Evolutionary conservation across 2,113 vertebrate genomes (phyloP).

Genomic region (Dromiciops gliroides): DNA sequence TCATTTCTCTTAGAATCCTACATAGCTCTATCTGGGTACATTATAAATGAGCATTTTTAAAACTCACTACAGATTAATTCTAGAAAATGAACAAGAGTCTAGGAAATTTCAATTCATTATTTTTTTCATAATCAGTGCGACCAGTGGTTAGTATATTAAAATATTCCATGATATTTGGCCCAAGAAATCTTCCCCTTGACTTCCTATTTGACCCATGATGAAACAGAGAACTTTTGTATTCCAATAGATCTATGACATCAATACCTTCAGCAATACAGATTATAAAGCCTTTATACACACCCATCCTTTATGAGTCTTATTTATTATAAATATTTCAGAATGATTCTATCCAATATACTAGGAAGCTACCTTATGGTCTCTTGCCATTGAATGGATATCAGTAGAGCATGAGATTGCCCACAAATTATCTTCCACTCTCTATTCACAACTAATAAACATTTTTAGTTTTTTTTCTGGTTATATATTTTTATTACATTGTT

Average conservation of each 20-base stretch:
- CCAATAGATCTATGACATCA: background rate
- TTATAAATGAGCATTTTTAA: conserved; percentile 6
- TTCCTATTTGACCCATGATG: background rate
- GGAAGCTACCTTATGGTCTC: background rate
- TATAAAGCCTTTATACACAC: background rate
- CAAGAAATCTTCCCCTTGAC: background rate
- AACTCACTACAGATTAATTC: background rate
- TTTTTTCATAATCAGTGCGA: background rate
- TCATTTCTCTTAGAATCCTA: conserved; percentile 42
- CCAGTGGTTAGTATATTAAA: background rate
- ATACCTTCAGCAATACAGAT: background rate
- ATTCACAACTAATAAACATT: background rate
- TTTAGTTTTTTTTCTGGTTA: background rate
- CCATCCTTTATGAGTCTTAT: background rate
- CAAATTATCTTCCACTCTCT: background rate
- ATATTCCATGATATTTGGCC: background rate
- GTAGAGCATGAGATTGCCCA: background rate
- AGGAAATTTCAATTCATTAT: background rate
- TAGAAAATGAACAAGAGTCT: conserved; percentile 11
- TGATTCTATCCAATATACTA: background rate
- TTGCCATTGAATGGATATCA: background rate
- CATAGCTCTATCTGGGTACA: background rate
- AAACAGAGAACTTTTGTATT: background rate
- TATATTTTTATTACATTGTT: background rate
- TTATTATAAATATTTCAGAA: background rate